Conservation (phyloP, 2,113 vertebrate genomes). For the Tricholaema leucomelas region DNA sequence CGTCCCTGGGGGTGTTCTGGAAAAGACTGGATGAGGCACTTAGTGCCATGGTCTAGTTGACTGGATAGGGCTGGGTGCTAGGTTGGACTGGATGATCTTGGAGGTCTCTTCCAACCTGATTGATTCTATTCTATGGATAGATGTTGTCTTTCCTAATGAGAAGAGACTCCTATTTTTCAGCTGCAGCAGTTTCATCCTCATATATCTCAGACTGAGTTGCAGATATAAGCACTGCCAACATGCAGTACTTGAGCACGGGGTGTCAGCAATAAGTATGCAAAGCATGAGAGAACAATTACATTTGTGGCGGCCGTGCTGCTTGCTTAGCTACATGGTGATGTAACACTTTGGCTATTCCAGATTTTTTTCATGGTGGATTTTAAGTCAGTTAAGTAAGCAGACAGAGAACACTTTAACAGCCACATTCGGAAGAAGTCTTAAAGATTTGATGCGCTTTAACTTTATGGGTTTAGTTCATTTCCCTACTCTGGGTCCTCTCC, state of each 20-base stretch:
- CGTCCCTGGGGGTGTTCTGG: too few species aligned
- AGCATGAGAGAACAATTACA: background rate
- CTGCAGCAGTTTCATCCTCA: background rate
- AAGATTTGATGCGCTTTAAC: background rate
- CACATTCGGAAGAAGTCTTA: background rate
- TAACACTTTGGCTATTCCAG: background rate
- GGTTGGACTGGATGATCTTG: too few species aligned
- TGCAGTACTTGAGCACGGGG: background rate
- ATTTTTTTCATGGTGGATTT: background rate
- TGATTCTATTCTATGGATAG: too few species aligned
- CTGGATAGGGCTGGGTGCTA: too few species aligned
- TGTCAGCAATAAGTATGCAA: background rate
- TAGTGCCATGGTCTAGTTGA: too few species aligned
- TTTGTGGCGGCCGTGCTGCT: background rate
- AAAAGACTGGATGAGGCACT: too few species aligned
- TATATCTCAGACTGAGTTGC: background rate
- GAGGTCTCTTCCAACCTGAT: too few species aligned
- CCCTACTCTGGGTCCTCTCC: background rate
- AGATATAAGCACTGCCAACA: background rate
- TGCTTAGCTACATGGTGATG: fast-evolving
- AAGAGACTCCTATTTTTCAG: background rate
- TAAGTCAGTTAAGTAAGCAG: background rate
- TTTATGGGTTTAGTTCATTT: background rate
- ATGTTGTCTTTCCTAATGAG: background rate
- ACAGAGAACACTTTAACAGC: background rate